Conservation (phyloP, 2,797 vertebrate genomes). For the Acestrorhynchus altus region DNA sequence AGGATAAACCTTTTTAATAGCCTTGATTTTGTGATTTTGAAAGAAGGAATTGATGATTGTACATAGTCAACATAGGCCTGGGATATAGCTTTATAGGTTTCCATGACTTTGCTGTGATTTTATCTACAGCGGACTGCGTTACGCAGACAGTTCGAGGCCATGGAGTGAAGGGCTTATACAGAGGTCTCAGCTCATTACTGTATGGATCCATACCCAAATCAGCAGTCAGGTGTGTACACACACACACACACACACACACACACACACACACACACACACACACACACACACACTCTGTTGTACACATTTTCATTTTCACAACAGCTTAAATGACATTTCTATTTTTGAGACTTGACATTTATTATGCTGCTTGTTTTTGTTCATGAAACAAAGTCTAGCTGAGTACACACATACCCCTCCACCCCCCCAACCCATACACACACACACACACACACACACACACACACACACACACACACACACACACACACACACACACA, state of each 20-base stretch:
- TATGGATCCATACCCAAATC: slow-evolving; percentile 97
- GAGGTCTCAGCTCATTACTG: slow-evolving; percentile 92
- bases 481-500: neutral
- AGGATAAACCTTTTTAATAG: no score
- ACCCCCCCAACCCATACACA: no score
- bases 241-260: slow-evolving; percentile 19
- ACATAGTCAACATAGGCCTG: no score
- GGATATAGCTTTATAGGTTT: neutral
- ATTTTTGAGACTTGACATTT: slow-evolving; percentile 49
- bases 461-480: neutral
- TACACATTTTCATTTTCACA: slow-evolving; percentile 12
- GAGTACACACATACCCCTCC: neutral
- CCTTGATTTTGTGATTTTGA: no score
- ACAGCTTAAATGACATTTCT: slow-evolving; percentile 19
- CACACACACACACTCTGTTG: neutral
- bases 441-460: neutral
- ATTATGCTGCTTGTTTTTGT: slow-evolving; percentile 49
- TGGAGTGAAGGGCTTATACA: slow-evolving; percentile 89
- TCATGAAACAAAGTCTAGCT: slow-evolving; percentile 6
- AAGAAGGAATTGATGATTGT: no score
- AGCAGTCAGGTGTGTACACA: slow-evolving; percentile 83
- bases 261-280: neutral
- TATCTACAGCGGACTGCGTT: slow-evolving; percentile 88
- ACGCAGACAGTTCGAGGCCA: slow-evolving; percentile 88
- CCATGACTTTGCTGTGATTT: slow-evolving; percentile 51